Evolutionary conservation across 2,797 vertebrate species (phyloP), one percentile per base, ranked within the genome.

Genomic region (Crocidura indochinensis): DNA sequence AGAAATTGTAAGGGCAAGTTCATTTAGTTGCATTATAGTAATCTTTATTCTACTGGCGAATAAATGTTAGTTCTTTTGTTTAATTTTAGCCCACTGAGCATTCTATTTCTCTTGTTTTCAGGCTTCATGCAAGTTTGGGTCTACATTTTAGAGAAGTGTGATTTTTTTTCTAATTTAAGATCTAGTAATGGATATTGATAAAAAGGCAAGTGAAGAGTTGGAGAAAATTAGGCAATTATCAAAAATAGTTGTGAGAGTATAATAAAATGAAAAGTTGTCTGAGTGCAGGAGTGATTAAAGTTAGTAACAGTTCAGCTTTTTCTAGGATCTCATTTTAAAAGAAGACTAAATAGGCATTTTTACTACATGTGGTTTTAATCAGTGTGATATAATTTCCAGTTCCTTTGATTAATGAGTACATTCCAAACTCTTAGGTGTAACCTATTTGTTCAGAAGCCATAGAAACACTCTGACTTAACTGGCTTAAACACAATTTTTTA

Each of bases 401-500:
- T 96, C 84, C 93, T 97, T 96, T 97, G 95, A 97, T 96, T 92
- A 95, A 94, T 47, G 65, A 86, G 73, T 69, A 96, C 88, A 96
- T 96, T 96, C 81, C 92, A 95, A 95, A 9, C 81, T 94, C 62
- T 94, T 89, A 79, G 86, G 93, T 94, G 92, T 91, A 96, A 95
- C 94, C 89, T 97, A 97, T 97, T 95, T 97, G 85, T 95, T 97
- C 96, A 72, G 94, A 91, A 97, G 92, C 77, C 91, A 96, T 93
- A 94, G 95, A 97, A 97, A 96, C 74, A 89, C n/a, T 85, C 89
- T 53, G 84, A 96, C 93, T 96, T 97, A 97, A 97, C 95, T 93
- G 80, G 96, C 95, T 97, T 97, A 77, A 97, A 96, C 91, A 95
- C 94, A 96, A 97, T 97, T 98, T 95, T 97, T 97, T 88, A 96